Conservation (phyloP, 2,113 vertebrate species). For the Chaetura pelagica region DNA sequence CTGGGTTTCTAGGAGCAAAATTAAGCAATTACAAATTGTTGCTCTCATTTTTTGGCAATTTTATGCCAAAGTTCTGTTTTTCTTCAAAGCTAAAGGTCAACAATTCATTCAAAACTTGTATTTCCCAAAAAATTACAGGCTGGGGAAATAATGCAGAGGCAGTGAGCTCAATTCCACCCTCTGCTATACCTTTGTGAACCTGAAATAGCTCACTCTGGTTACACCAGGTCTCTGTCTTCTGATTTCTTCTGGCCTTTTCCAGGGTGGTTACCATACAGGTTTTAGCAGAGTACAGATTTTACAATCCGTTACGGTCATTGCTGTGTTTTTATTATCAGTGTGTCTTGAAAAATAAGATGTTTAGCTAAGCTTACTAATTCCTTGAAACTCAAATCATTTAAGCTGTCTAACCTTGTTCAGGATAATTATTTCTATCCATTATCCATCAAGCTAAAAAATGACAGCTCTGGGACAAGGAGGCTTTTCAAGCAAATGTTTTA, state of each 20-base stretch:
- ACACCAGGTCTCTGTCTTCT: background rate
- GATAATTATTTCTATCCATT: conserved; percentile 83
- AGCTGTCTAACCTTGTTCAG: conserved; percentile 78
- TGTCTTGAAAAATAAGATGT: conserved; percentile 77
- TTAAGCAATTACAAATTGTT: conserved; percentile 43
- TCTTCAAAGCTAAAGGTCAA: conserved; percentile 53
- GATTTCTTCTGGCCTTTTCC: background rate
- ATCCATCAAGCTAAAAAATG: conserved; percentile 82
- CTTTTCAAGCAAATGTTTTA: conserved; percentile 83
- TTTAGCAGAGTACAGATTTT: conserved; percentile 30
- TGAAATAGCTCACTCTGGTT: background rate
- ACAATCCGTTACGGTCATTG: background rate
- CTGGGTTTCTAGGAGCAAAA: conserved; percentile 44
- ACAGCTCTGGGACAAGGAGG: conserved; percentile 80
- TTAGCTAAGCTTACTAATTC: conserved; percentile 78
- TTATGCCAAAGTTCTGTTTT: conserved; percentile 35
- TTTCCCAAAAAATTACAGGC: background rate
- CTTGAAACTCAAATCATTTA: conserved; percentile 80
- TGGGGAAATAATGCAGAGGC: conserved; percentile 24
- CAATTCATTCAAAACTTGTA: conserved; percentile 6
- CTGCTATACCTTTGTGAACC: background rate
- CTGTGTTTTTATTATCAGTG: conserved; percentile 50
- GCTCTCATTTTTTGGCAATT: conserved; percentile 35
- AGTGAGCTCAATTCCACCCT: background rate
- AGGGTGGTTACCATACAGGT: background rate